Conservation (phyloP, 64 coral and sea anemone genomes). For the Platygyra sinensis region DNA sequence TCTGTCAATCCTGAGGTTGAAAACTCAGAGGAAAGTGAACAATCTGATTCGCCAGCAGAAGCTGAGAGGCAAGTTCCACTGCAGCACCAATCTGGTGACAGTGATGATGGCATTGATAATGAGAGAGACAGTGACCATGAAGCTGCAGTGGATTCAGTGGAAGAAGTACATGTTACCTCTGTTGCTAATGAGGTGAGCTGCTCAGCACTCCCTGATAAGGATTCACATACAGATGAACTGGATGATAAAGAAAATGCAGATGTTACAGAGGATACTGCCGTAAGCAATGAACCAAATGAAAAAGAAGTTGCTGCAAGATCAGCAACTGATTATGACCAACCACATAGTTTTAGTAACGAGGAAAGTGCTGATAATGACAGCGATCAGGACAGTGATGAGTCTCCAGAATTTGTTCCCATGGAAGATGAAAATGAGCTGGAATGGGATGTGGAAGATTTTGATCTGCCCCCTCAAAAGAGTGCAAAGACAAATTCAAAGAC, state of each 20-base stretch:
- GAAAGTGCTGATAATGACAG: not conserved
- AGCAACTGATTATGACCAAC: no score
- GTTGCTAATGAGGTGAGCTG: not conserved
- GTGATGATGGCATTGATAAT: not conserved
- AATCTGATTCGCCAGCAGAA: slow-evolving; percentile 12
- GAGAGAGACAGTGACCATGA: slow-evolving; percentile 2
- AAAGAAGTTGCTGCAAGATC: not conserved
- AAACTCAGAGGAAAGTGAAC: slow-evolving; percentile 21
- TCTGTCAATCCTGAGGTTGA: not conserved
- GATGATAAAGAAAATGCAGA: not conserved
- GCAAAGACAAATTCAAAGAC: not conserved
- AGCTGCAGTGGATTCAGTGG: not conserved
- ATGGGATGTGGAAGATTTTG: slow-evolving; percentile 50
- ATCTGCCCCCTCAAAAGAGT: slow-evolving; percentile 9
- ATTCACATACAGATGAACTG: not conserved
- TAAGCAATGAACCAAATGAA: not conserved
- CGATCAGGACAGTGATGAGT: not conserved
- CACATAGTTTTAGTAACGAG: not conserved
- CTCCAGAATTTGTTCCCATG: slow-evolving; percentile 5
- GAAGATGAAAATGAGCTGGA: slow-evolving; percentile 42
- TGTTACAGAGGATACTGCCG: not conserved
- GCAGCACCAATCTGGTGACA: slow-evolving; percentile 4
- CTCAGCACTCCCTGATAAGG: not conserved
- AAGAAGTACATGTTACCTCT: not conserved
- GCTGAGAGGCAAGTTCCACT: not conserved